These are phyloP conservation scores for Pachycephus smyrnensis DNA, from an alignment of 2,888 invertebrate genomes.

Conservation along the genomic window DNA sequence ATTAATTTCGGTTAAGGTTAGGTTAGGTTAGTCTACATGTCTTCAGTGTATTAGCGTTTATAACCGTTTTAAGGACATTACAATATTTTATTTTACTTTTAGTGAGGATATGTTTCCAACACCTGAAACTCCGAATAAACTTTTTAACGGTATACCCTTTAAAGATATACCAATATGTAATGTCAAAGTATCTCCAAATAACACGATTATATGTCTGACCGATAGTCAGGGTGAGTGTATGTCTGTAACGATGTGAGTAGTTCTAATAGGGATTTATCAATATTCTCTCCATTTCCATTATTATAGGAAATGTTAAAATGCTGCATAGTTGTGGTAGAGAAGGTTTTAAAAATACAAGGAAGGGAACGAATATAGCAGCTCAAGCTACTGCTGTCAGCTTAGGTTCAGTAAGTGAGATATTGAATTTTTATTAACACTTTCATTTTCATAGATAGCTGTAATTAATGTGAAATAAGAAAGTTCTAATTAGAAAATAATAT, in stretches of 20 bases:
- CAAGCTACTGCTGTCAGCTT: constrained; percentile 91
- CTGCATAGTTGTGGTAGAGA: constrained; percentile 87
- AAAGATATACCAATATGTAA: constrained; percentile 86
- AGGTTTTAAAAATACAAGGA: constrained; percentile 94
- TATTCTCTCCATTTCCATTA: background rate
- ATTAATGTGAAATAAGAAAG: background rate
- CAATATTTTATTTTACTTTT: too few relatives aligned
- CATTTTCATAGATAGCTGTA: constrained; percentile 6
- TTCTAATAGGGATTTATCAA: background rate
- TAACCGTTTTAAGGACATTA: too few relatives aligned
- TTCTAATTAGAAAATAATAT: constrained; percentile 31
- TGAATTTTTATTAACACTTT: background rate
- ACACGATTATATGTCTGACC: constrained; percentile 85
- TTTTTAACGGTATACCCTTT: constrained; percentile 83
- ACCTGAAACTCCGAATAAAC: constrained; percentile 75
- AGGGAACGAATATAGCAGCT: constrained; percentile 97
- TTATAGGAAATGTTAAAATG: constrained; percentile 67
- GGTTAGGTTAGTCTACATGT: too few relatives aligned
- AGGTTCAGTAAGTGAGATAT: constrained; percentile 73
- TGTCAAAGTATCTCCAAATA: constrained; percentile 86
- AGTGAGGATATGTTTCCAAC: constrained; percentile 72
- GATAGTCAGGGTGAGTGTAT: constrained; percentile 73
- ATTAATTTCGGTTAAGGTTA: too few relatives aligned
- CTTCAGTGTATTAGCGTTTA: too few relatives aligned
- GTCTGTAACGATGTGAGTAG: too few relatives aligned